Conservation (phyloP, 1,140 invertebrate species). For the Thaumetopoea pityocampa region DNA sequence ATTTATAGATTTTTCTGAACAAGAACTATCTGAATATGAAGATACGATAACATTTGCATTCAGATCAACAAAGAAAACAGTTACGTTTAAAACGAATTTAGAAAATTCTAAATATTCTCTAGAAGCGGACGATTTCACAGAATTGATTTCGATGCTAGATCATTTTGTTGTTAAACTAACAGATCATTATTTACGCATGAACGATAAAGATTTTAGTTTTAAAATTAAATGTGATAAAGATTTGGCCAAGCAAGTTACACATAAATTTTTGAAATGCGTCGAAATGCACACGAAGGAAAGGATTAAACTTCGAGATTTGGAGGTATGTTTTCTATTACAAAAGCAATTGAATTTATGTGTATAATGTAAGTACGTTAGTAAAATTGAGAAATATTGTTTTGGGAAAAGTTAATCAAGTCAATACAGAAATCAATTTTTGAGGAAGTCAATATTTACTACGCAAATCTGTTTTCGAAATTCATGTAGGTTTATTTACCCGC, state of each 20-base stretch:
- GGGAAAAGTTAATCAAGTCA: no score
- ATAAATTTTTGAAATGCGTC: constrained; percentile 54
- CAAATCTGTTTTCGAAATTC: no score
- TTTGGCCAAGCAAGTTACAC: constrained; percentile 34
- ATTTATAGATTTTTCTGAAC: constrained; percentile 43
- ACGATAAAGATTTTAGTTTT: constrained; percentile 31
- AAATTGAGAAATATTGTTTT: no score
- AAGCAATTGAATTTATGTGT: background rate
- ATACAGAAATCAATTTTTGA: no score
- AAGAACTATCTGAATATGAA: constrained; percentile 33
- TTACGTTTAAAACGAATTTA: constrained; percentile 33
- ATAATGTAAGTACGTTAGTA: no score
- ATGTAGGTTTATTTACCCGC: no score
- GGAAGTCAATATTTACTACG: no score
- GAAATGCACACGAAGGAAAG: constrained; percentile 59
- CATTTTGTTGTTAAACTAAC: constrained; percentile 36
- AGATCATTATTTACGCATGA: constrained; percentile 31
- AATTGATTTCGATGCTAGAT: constrained; percentile 43
- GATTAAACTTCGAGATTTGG: constrained; percentile 38
- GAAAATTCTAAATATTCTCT: constrained; percentile 39
- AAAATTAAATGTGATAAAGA: constrained; percentile 37
- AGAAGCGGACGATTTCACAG: constrained; percentile 45
- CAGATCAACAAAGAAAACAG: constrained; percentile 38
- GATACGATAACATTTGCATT: constrained; percentile 39
- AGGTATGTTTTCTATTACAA: constrained; percentile 33